Conservation (phyloP, 1,140 invertebrate genomes). For the Saccostrea cuccullata region DNA sequence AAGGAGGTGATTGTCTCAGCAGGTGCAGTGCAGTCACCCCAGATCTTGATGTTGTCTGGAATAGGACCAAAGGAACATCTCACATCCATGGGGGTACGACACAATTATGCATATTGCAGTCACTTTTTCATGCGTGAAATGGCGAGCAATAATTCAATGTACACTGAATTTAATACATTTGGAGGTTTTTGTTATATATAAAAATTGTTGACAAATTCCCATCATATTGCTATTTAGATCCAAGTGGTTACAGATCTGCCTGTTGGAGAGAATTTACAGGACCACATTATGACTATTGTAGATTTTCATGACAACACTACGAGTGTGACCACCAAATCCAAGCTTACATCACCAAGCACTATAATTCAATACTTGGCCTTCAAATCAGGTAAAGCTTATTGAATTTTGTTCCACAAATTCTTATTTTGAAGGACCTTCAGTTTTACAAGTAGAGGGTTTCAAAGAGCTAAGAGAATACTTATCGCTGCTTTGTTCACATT, state of each 20-base stretch:
- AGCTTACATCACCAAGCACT: background rate
- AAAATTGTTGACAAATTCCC: too few relatives aligned
- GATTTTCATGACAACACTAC: constrained; percentile 34
- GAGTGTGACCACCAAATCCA: background rate
- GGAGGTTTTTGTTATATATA: too few relatives aligned
- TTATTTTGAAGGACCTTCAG: too few relatives aligned
- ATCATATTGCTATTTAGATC: constrained; percentile 50
- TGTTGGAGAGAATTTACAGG: constrained; percentile 92
- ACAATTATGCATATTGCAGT: background rate
- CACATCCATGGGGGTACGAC: constrained; percentile 46
- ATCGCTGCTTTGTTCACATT: too few relatives aligned
- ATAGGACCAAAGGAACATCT: constrained; percentile 84
- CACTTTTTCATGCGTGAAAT: background rate
- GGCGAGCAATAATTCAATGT: too few relatives aligned
- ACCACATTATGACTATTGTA: constrained; percentile 80
- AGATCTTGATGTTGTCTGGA: constrained; percentile 93
- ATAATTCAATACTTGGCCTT: background rate
- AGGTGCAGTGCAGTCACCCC: constrained; percentile 92
- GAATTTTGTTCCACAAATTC: too few relatives aligned
- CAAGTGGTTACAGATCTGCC: constrained; percentile 82
- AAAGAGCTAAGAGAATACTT: too few relatives aligned
- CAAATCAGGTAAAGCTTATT: background rate
- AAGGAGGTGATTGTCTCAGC: constrained; percentile 91
- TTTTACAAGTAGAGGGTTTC: too few relatives aligned
- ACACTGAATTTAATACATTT: too few relatives aligned